Evolutionary conservation across 37 sponge, comb jelly and placozoan species (phyloP), one percentile per base, ranked within the genome.

Genomic region (Spongia lamella): DNA sequence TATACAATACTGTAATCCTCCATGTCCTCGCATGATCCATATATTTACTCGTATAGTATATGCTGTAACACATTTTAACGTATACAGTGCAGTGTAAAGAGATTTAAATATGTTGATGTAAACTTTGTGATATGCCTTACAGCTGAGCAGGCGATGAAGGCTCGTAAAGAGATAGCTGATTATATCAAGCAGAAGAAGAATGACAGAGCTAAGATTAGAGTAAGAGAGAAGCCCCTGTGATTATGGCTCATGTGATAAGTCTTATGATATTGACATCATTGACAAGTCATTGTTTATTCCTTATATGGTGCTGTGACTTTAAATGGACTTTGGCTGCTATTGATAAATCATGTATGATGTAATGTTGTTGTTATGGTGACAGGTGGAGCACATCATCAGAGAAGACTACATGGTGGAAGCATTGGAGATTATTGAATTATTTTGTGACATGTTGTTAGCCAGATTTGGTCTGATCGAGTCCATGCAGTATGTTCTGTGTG

Each of bases 401-500:
- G 99, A 98, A 56, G 99, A 98, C 80, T 98, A 98, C 66, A 59
- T 98, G 24, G 96, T 98, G 56, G 99, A 98, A 58, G 99, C 99
- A 1, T 83, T 95, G 91, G 99, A 98, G 49, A 83, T 95, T 0
- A 38, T 98, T 17, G 99, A 98, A 62, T 71, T 95, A 51, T 98
- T 92, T 83, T 98, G 99, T 83, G 99, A 98, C 74, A 86, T 98
- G n/a, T 75, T 98, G 13, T 77, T 98, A 67, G 99, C 99, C n/a
- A 72, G 99, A 25, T 90, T 98, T 55, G 96, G 96, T 47, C 88
- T 98, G 78, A 78, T 98, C 22, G 91, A 92, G 56, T 80, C 89
- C 21, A 93, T 90, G 88, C 31, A 27, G 86, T 91, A 31, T 81
- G 81, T 69, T 25, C 43, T 25, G n/a, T 63, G 36, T 14, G 38